These are phyloP conservation scores for Scrobipalpa atriplicella DNA, from an alignment of 2,888 invertebrate genomes.

Conservation along the genomic window DNA sequence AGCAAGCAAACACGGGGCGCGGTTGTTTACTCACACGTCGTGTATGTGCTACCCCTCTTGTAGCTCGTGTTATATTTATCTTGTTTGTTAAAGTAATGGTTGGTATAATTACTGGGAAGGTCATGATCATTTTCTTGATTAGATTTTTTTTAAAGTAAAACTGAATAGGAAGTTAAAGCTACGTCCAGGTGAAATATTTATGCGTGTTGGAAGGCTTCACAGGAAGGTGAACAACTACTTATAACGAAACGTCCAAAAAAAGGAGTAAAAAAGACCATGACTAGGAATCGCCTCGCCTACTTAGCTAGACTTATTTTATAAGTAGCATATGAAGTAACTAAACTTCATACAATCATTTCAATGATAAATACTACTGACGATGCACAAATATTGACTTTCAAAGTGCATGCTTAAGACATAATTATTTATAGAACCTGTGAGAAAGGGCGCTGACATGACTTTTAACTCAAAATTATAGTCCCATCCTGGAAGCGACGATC, in stretches of 20 bases:
- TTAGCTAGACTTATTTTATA: too few species aligned
- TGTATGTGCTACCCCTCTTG: conserved; percentile 13
- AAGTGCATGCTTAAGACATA: background rate
- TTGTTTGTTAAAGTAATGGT: conserved; percentile 72
- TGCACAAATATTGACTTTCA: background rate
- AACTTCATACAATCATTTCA: too few species aligned
- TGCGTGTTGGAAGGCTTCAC: too few species aligned
- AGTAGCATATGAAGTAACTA: too few species aligned
- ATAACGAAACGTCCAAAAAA: too few species aligned
- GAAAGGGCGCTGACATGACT: conserved; percentile 49
- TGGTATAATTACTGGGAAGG: conserved; percentile 61
- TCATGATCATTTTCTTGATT: background rate
- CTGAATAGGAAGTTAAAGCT: too few species aligned
- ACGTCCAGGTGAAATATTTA: too few species aligned
- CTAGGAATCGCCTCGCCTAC: too few species aligned
- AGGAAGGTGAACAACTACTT: too few species aligned
- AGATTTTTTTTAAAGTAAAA: too few species aligned
- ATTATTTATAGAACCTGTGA: background rate
- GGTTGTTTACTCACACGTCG: conserved; percentile 27
- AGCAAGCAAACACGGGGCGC: conserved; percentile 51
- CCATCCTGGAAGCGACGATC: conserved; percentile 56
- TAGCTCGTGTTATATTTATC: conserved; percentile 52
- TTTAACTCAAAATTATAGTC: conserved; percentile 61
- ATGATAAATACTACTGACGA: too few species aligned
- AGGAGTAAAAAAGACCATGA: too few species aligned